A percentile compares a stretch with the other conserved stretches of the same genome.
phyloP scores from a whole-genome alignment of 2,888 invertebrate species.

The Crocallis elinguaria region DNA sequence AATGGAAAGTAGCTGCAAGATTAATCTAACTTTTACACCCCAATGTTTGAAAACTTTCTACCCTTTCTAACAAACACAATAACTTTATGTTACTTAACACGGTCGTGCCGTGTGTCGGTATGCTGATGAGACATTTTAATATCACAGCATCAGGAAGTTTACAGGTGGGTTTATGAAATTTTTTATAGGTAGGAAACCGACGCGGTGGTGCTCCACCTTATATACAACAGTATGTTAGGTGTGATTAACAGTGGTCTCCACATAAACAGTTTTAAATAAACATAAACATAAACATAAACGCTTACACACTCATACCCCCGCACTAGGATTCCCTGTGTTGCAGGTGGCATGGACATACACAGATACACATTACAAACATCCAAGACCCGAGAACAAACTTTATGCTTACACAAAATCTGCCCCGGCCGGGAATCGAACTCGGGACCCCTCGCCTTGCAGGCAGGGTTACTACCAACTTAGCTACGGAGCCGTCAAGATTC shows the following conservation, averaged over 20 bases:
- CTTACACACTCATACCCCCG: too few species aligned
- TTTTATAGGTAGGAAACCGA: slow-evolving; percentile 45
- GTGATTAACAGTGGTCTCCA: slow-evolving; percentile 47
- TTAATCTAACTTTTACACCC: neutral
- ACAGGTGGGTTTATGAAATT: slow-evolving; percentile 45
- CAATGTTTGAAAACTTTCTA: neutral
- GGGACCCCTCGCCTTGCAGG: too few species aligned
- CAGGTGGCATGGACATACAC: too few species aligned
- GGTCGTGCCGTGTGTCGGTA: slow-evolving; percentile 1
- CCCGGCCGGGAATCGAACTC: too few species aligned
- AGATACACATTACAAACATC: too few species aligned
- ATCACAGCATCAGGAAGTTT: slow-evolving; percentile 35
- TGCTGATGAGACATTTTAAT: slow-evolving; percentile 9
- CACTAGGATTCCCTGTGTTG: too few species aligned
- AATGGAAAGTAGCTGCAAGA: neutral
- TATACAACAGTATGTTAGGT: slow-evolving; percentile 49
- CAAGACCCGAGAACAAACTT: too few species aligned
- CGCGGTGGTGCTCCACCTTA: slow-evolving; percentile 40
- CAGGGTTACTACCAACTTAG: too few species aligned
- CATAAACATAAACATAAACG: too few species aligned
- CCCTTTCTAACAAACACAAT: slow-evolving; percentile 4
- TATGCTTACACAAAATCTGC: too few species aligned
- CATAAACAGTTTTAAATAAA: too few species aligned
- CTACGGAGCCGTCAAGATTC: too few species aligned
- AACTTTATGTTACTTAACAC: slow-evolving; percentile 2